Base-by-base conservation (phyloP, 1,140 invertebrate species). In the Oncopodura yosiiana region DNA sequence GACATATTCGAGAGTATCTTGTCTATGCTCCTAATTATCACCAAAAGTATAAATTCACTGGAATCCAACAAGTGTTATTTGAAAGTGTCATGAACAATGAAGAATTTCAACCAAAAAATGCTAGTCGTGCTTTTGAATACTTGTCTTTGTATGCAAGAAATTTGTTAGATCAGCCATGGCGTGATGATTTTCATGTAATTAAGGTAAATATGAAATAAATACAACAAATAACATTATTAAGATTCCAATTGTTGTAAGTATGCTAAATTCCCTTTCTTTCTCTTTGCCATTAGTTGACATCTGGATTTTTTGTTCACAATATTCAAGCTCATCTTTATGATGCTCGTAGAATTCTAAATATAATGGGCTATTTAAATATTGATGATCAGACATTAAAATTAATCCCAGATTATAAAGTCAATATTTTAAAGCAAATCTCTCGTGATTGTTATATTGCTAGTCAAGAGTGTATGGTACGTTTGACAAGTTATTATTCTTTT, bases 381-480 rank as follows among this genome's bases (percentile, higher is more conserved):
- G 74, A 75, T 11, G 69, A 76, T 30, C 74, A 74, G n/a, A 66
- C 80, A 6, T 67, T 72, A 9, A 71, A 71, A 12, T 70, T 77
- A 43, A 66, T 77, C 0, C 70, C 87, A 2, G 80, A 84, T 3
- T 78, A 86, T 32, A 86, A 87, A 69, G 84, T 83, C 1, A 86
- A 89, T 68, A 79, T 78, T 69, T 81, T 89, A 1, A 78, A 81
- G 1, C 78, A 77, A 50, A 79, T 91, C 1, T 86, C 85, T 5
- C 73, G 84, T 39, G 87, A 93, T 70, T 85, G 86, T 3, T 77
- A 90, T 55, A 79, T 88, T n/a, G 88, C 88, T 19, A 85, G 86
- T 70, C 86, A 86, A 34, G 88, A 92, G 72, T 90, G 86, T 67
- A 82, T 89, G 77, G n/a, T n/a, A n/a, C n/a, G n/a, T n/a, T n/a